phyloP scores from a whole-genome alignment of 2,888 invertebrate genomes.

The Drosophila nigritarsus region DNA sequence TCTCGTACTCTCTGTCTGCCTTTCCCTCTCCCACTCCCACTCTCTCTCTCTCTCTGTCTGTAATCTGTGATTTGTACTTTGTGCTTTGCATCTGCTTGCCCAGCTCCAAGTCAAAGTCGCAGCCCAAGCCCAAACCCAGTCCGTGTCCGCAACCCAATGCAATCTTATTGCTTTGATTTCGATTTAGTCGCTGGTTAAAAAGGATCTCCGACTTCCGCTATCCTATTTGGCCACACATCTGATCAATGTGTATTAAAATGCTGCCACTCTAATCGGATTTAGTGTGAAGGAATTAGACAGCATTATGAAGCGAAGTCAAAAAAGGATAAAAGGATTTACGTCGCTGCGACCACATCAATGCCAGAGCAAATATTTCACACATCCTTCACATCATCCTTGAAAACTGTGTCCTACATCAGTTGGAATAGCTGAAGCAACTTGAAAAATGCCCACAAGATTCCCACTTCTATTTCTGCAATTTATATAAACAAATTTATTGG shows the following conservation, averaged over 20 bases:
- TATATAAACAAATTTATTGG: background rate
- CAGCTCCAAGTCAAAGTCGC: background rate
- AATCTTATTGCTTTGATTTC: constrained; percentile 26
- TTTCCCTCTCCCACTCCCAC: background rate
- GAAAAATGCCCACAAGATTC: too few species aligned
- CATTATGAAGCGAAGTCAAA: background rate
- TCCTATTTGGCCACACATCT: constrained; percentile 13
- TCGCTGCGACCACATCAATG: constrained; percentile 1
- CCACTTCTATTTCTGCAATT: constrained; percentile 8
- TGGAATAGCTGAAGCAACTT: too few species aligned
- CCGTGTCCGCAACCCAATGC: background rate
- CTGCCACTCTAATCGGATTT: constrained; percentile 8
- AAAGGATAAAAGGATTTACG: background rate
- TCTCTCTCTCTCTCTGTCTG: constrained; percentile 4
- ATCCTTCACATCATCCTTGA: background rate
- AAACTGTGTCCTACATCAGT: too few species aligned
- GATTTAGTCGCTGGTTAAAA: constrained; percentile 25
- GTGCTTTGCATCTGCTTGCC: constrained; percentile 51
- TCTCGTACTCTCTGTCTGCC: background rate
- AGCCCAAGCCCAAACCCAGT: constrained; percentile 2
- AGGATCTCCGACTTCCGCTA: constrained; percentile 5
- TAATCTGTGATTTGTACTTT: constrained; percentile 64
- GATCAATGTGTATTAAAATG: background rate
- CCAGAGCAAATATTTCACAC: constrained; percentile 6
- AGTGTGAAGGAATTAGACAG: background rate